phyloP scores from a whole-genome alignment of 1,140 invertebrate species.

The Brachionus koreanus region DNA sequence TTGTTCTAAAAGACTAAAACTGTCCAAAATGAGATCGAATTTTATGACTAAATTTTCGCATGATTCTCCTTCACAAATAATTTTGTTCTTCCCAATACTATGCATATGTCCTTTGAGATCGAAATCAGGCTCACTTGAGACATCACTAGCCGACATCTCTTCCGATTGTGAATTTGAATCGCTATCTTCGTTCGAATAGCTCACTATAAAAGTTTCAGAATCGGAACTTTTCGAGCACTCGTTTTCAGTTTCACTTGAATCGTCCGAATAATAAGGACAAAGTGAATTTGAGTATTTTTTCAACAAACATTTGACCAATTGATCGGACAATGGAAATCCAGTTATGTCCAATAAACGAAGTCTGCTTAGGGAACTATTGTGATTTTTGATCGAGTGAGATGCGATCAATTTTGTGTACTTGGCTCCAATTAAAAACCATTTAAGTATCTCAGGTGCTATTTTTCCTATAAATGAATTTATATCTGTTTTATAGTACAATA shows the following conservation, averaged over 20 bases:
- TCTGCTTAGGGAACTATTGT: not conserved
- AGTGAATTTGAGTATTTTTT: not conserved
- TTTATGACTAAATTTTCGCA: not conserved
- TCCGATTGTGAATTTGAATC: not conserved
- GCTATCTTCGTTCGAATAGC: not conserved
- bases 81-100: no score
- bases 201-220: not conserved
- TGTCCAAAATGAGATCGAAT: not conserved
- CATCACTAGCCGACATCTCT: not conserved
- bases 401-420: conserved; percentile 22
- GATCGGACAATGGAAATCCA: not conserved
- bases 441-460: conserved; percentile 26
- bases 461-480: conserved; percentile 8
- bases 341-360: not conserved
- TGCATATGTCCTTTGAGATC: not conserved
- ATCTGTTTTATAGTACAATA: conserved; percentile 1
- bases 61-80: not conserved
- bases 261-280: not conserved
- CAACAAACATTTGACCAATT: not conserved
- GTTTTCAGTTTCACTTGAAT: not conserved
- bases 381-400: not conserved
- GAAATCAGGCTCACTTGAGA: conserved; percentile 1
- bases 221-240: not conserved
- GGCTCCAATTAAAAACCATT: not conserved
- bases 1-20: not conserved